phyloP scores from a whole-genome alignment of 2,888 invertebrate genomes.

The Agriotes lineatus region DNA sequence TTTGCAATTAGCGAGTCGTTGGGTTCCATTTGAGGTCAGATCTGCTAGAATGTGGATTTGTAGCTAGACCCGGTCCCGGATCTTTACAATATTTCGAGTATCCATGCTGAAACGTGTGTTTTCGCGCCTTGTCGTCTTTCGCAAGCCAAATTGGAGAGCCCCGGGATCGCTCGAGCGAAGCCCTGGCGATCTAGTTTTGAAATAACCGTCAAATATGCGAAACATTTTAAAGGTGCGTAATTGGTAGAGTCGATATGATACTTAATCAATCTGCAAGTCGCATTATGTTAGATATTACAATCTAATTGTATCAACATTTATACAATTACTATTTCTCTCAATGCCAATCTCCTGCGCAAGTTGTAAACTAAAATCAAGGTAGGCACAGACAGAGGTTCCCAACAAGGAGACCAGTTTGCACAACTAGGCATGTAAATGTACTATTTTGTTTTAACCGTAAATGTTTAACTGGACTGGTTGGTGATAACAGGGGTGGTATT shows the following conservation, averaged over 20 bases:
- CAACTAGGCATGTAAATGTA: too few relatives aligned
- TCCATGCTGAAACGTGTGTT: constrained; percentile 5
- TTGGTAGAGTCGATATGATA: constrained; percentile 44
- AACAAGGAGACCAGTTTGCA: too few relatives aligned
- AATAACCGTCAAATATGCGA: constrained; percentile 26
- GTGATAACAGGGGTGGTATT: too few relatives aligned
- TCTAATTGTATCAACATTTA: constrained; percentile 63
- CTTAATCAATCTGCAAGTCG: constrained; percentile 53
- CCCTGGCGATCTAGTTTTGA: background rate
- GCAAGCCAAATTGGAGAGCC: constrained; percentile 5
- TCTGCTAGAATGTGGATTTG: background rate
- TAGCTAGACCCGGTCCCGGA: background rate
- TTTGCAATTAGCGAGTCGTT: too few relatives aligned
- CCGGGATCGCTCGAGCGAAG: background rate
- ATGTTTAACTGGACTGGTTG: too few relatives aligned
- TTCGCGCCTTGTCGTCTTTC: constrained; percentile 18
- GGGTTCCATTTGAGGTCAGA: background rate
- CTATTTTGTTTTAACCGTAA: too few relatives aligned
- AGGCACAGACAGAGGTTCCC: constrained; percentile 41
- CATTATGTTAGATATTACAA: constrained; percentile 57
- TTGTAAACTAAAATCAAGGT: constrained; percentile 59
- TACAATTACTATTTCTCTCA: constrained; percentile 62
- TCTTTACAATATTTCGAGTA: background rate
- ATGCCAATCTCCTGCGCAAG: constrained; percentile 60
- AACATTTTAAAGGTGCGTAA: constrained; percentile 43